A percentile compares a stretch with the other conserved stretches of the same genome.
Conservation (phyloP, 37 sponge, comb jelly and placozoan genomes). For the Halichondria panicea region DNA sequence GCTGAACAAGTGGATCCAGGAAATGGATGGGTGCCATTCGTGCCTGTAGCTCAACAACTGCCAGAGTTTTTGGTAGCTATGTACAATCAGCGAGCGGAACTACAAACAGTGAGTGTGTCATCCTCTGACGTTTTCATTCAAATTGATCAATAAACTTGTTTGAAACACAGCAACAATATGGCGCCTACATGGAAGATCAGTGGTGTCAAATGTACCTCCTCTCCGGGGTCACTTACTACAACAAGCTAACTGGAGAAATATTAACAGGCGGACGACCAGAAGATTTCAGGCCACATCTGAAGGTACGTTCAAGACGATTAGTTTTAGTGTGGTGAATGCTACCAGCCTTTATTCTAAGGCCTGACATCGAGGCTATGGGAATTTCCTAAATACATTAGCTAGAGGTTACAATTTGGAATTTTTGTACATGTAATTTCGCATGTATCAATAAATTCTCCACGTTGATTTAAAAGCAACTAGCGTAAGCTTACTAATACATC, state of each 20-base stretch:
- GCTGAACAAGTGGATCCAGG: slow-evolving; percentile 12
- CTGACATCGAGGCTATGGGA: neutral
- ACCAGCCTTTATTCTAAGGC: neutral
- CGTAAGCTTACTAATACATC: too few relatives aligned
- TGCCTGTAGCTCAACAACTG: slow-evolving; percentile 19
- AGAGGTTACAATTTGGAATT: too few relatives aligned
- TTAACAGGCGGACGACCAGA: slow-evolving; percentile 49
- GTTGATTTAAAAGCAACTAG: too few relatives aligned
- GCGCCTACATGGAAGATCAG: slow-evolving; percentile 51
- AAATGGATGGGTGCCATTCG: slow-evolving; percentile 31
- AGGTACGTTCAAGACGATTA: slow-evolving; percentile 15
- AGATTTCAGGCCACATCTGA: slow-evolving; percentile 67
- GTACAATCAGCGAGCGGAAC: slow-evolving; percentile 40
- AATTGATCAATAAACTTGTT: neutral
- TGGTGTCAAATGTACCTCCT: slow-evolving; percentile 62
- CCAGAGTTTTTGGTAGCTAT: slow-evolving; percentile 34
- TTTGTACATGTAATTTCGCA: too few relatives aligned
- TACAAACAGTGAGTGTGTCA: neutral
- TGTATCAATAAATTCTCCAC: too few relatives aligned
- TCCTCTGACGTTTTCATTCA: neutral
- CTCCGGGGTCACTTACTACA: slow-evolving; percentile 42
- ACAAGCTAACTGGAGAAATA: slow-evolving; percentile 53
- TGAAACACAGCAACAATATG: slow-evolving; percentile 44
- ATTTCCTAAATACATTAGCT: neutral
- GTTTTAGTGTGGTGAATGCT: neutral